A percentile compares a stretch with the other conserved stretches of the same genome.
phyloP scores from a whole-genome alignment of 2,113 vertebrate species.

The Haemorhous mexicanus region DNA sequence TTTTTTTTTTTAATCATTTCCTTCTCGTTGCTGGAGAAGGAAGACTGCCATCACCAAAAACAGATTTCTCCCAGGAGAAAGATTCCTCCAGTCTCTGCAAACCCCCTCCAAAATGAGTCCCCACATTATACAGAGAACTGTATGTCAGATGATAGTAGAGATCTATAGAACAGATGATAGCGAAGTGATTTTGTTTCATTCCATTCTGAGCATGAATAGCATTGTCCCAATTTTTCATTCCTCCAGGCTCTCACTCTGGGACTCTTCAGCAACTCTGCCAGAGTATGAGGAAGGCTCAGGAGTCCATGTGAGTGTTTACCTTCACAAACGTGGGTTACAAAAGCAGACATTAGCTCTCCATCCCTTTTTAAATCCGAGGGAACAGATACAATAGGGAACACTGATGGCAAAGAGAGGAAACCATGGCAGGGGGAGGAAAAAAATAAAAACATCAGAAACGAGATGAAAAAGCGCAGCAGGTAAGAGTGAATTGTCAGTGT shows the following conservation, averaged over 20 bases:
- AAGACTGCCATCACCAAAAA: accelerated
- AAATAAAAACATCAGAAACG: neutral
- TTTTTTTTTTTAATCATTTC: neutral
- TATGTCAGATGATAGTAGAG: neutral
- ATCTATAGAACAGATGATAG: accelerated
- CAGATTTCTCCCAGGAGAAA: neutral
- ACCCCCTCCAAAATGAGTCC: neutral
- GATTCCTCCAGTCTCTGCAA: neutral
- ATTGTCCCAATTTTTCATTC: neutral
- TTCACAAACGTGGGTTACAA: neutral
- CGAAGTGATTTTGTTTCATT: neutral
- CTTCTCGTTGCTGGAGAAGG: neutral
- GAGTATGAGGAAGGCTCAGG: neutral
- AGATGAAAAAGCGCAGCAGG: neutral
- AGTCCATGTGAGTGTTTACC: neutral
- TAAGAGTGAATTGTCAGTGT: neutral
- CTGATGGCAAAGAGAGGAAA: neutral
- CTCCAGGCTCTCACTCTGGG: neutral
- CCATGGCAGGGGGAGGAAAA: neutral
- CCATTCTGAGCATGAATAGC: neutral
- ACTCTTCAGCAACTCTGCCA: neutral
- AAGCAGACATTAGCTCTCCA: neutral
- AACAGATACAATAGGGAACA: neutral
- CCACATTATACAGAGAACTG: accelerated
- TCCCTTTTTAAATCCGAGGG: neutral